phyloP scores from a whole-genome alignment of 2,113 vertebrate genomes.

The Ondatra zibethicus region DNA sequence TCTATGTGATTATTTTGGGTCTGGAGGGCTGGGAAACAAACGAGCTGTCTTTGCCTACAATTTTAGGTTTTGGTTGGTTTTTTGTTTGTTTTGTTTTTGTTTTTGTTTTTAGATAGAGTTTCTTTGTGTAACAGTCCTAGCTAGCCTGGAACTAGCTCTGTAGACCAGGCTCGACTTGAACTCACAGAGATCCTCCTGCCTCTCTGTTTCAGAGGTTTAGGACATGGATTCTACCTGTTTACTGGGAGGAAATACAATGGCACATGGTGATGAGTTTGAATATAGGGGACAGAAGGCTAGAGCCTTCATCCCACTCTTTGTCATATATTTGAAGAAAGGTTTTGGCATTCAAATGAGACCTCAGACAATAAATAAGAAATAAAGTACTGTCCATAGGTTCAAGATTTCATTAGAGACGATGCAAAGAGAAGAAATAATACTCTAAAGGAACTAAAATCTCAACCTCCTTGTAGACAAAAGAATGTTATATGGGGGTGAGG shows the following conservation, averaged over 20 bases:
- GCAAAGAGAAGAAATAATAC: not conserved
- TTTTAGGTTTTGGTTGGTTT: too few relatives aligned
- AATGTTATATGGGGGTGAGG: not conserved
- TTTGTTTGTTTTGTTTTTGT: too few relatives aligned
- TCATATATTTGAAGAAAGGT: not conserved
- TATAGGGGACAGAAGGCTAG: not conserved
- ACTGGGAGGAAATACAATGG: not conserved
- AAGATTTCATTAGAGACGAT: not conserved
- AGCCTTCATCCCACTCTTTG: not conserved
- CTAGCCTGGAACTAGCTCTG: too few relatives aligned
- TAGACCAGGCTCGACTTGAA: too few relatives aligned
- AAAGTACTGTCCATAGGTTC: not conserved
- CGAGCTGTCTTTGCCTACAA: too few relatives aligned
- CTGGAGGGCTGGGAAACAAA: too few relatives aligned
- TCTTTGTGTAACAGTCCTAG: too few relatives aligned
- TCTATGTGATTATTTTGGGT: too few relatives aligned
- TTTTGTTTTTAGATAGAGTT: too few relatives aligned
- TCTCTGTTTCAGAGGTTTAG: not conserved
- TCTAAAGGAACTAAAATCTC: constrained; percentile 1
- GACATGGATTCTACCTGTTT: not conserved
- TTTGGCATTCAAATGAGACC: not conserved
- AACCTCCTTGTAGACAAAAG: not conserved
- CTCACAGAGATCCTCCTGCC: too few relatives aligned
- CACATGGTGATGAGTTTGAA: not conserved
- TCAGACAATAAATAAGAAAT: not conserved